Conservation (phyloP, 2,113 vertebrate species). For the Odobenus rosmarus region DNA sequence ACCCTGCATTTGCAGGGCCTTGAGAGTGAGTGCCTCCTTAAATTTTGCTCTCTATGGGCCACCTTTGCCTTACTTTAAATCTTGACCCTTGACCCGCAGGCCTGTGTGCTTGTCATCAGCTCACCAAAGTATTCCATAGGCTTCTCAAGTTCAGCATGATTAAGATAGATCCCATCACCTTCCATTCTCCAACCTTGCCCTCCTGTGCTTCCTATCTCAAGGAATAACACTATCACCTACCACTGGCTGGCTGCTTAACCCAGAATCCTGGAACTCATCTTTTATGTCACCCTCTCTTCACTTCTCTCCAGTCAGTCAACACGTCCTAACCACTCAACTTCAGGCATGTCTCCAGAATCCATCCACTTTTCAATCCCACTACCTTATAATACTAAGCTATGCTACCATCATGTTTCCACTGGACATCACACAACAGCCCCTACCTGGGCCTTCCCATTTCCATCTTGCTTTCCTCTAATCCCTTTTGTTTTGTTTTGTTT, state of each 20-base stretch:
- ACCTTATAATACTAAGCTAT: background rate
- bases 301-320: background rate
- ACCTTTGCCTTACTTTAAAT: background rate
- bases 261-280: background rate
- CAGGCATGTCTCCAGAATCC: background rate
- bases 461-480: background rate
- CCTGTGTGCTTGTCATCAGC: background rate
- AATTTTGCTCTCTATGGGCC: background rate
- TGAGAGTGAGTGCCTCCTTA: background rate
- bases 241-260: background rate
- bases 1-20: background rate
- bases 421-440: background rate
- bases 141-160: background rate
- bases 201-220: background rate
- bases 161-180: background rate
- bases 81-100: background rate
- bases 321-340: background rate
- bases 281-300: background rate
- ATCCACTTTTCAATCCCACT: background rate
- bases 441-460: background rate
- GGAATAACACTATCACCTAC: background rate
- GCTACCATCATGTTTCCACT: background rate
- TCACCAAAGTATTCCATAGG: background rate
- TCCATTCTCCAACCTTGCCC: background rate
- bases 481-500: background rate